phyloP scores from a whole-genome alignment of 2,888 invertebrate genomes.

The Caenorhabditis plicata region DNA sequence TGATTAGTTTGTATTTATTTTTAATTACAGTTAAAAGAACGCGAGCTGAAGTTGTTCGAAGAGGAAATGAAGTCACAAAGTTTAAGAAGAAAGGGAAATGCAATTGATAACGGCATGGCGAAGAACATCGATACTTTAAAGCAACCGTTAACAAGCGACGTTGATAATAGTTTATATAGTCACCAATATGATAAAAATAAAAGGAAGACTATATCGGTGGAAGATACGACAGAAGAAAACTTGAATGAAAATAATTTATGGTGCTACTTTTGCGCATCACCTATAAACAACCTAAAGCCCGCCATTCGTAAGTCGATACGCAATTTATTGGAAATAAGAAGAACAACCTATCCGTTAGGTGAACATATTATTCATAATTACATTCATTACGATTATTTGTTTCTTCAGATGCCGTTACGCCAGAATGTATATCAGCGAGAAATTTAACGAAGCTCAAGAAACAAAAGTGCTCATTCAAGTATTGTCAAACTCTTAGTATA shows the following conservation, averaged over 20 bases:
- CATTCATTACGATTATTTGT: neutral
- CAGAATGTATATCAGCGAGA: conserved; percentile 47
- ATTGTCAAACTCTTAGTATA: conserved; percentile 58
- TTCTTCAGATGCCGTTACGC: conserved; percentile 42
- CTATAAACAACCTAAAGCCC: conserved; percentile 37
- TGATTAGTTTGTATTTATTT: too few relatives aligned
- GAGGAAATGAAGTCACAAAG: conserved; percentile 15
- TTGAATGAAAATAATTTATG: conserved; percentile 31
- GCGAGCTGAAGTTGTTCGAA: conserved; percentile 21
- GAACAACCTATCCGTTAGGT: conserved; percentile 50
- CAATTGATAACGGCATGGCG: conserved; percentile 14
- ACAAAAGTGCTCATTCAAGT: conserved; percentile 49
- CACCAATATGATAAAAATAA: neutral
- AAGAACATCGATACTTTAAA: too few relatives aligned
- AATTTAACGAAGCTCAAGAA: conserved; percentile 47
- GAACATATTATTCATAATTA: neutral
- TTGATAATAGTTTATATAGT: neutral
- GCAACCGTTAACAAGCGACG: too few relatives aligned
- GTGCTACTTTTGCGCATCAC: conserved; percentile 54
- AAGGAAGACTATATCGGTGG: neutral
- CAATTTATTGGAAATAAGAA: conserved; percentile 53
- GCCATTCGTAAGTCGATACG: conserved; percentile 47
- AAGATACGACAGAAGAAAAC: neutral
- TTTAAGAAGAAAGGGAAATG: neutral
- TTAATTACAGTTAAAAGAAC: conserved; percentile 30